Conservation (phyloP, 2,888 invertebrate species). For the Epicampocera succincta region DNA sequence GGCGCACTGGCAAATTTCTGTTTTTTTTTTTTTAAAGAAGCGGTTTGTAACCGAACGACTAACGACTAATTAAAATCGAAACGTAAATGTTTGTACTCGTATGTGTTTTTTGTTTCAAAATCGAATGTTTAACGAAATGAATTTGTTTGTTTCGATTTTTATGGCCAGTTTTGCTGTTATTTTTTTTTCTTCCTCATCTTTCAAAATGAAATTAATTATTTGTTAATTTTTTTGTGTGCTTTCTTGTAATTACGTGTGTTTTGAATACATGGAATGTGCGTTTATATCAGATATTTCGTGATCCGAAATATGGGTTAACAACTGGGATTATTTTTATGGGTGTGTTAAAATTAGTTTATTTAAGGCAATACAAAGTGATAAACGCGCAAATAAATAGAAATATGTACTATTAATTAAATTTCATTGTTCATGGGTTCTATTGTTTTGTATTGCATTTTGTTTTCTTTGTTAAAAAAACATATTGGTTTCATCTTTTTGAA, state of each 20-base stretch:
- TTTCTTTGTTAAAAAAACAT: too few species aligned
- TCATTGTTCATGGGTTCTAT: too few species aligned
- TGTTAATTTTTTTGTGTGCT: slow-evolving; percentile 38
- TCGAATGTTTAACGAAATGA: neutral
- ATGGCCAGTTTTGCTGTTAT: neutral
- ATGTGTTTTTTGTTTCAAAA: too few species aligned
- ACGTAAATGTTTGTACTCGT: slow-evolving; percentile 25
- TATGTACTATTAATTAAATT: too few species aligned
- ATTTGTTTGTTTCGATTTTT: slow-evolving; percentile 6
- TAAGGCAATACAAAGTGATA: neutral
- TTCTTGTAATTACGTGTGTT: slow-evolving; percentile 14
- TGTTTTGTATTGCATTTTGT: too few species aligned
- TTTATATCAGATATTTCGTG: slow-evolving; percentile 21
- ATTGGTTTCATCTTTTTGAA: too few species aligned
- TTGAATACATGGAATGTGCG: slow-evolving; percentile 19
- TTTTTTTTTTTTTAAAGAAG: too few species aligned
- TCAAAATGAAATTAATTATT: slow-evolving; percentile 2
- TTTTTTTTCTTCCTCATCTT: slow-evolving; percentile 1
- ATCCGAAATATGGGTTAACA: slow-evolving; percentile 39
- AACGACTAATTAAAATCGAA: neutral
- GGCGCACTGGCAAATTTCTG: slow-evolving; percentile 10
- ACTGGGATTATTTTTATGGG: slow-evolving; percentile 43
- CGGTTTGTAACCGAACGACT: too few species aligned
- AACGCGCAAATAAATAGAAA: too few species aligned
- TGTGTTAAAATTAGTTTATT: slow-evolving; percentile 49